Conservation (phyloP, 2,888 invertebrate species). For the Deroplatys truncata region DNA sequence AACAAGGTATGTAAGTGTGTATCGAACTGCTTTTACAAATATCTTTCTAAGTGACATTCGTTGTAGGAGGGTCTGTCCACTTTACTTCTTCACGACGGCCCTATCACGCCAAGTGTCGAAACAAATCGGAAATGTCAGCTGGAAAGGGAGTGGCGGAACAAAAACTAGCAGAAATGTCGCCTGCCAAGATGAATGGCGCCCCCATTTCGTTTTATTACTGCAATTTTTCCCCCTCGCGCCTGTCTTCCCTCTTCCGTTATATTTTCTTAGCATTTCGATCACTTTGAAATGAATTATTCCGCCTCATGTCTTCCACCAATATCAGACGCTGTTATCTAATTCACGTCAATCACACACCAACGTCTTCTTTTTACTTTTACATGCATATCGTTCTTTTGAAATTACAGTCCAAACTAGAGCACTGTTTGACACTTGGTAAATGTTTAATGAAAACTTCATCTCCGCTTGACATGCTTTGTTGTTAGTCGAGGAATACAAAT, state of each 20-base stretch:
- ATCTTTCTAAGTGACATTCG: not conserved
- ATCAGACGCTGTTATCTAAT: not conserved
- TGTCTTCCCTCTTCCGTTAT: not conserved
- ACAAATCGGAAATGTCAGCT: slow-evolving; percentile 14
- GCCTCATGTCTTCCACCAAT: not conserved
- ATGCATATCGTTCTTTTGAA: not conserved
- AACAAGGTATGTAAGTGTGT: not conserved
- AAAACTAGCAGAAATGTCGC: slow-evolving; percentile 1
- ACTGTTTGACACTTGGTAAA: not conserved
- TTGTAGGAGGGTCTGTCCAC: not conserved
- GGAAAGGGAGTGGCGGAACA: not conserved
- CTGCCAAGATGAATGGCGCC: not conserved
- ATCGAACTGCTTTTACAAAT: not conserved
- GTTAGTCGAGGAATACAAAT: no score
- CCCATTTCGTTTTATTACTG: not conserved
- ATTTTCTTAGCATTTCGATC: not conserved
- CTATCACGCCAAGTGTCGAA: not conserved
- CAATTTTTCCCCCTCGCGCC: not conserved
- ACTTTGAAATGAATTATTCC: not conserved
- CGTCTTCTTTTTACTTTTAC: not conserved
- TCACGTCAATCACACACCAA: not conserved
- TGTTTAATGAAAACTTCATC: not conserved
- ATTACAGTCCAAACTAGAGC: not conserved
- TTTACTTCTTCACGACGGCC: not conserved
- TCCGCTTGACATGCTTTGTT: not conserved